Base-by-base conservation (phyloP, 1,140 invertebrate genomes). In the Andricus grossulariae region DNA sequence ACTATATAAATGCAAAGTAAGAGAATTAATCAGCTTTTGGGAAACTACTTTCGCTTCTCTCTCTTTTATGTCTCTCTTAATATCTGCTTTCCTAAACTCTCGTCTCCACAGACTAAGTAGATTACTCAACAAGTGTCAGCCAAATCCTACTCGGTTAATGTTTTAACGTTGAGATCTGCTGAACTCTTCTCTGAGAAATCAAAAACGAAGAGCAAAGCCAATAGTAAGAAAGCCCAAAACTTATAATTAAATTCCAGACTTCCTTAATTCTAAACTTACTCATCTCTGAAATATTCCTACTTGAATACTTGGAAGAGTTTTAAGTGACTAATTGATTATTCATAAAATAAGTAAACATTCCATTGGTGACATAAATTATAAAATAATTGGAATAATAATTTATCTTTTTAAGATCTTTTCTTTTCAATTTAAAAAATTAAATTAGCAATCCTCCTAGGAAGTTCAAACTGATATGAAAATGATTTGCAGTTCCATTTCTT, bases 71-170 rank as follows among this genome's bases (percentile, higher is more conserved):
- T 77, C 79, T 78, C 71, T 74, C 73, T 13, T 57, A 19, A 57
- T 57, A 74, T 70, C 70, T 49, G 75, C 51, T 70, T 39, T 55
- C 51, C 72, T n/a, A 55, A 55, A 71, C 54, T 71, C 45, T 82
- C 82, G 86, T 84, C 82, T 86, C 85, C 78, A 82, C 80, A 77
- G 88, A 87, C 85, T 89, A 91, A 91, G 88, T 88, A 91, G 89
- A 91, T 91, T 90, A 90, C 89, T 91, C 89, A 91, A 91, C 88
- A 91, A 90, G 90, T 91, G 89, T 88, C 85, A 87, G 84, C 86
- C 84, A 88, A 89, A 90, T 90, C 88, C 85, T 84, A 32, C 25
- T 32, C 80, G 81, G 83, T 83, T 84, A 80, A 81, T 80, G 80
- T 86, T 87, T 89, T 88, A 87, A 83, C 84, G 82, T 49, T 79